Evolutionary conservation across 2,888 invertebrate genomes (phyloP).

Genomic region (Drosophila lutescens): DNA sequence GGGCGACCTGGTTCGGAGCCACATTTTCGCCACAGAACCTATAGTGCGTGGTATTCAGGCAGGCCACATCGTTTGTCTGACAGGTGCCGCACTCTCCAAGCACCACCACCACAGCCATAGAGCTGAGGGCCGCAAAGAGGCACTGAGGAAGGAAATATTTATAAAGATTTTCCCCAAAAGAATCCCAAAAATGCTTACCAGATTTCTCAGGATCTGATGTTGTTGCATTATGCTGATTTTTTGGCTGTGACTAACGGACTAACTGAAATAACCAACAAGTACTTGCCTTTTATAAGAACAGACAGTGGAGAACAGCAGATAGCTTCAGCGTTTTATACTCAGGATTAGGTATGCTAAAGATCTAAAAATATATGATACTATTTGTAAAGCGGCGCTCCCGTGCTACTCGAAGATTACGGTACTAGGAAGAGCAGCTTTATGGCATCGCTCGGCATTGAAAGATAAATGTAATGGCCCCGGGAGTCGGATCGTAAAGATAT

Average conservation of each 20-base stretch:
- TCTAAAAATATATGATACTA: conserved; percentile 18
- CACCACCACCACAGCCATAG: conserved; percentile 18
- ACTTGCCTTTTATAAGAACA: conserved; percentile 58
- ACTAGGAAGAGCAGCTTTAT: conserved; percentile 50
- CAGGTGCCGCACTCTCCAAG: conserved; percentile 61
- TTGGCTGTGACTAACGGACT: conserved; percentile 52
- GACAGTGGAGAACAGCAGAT: conserved; percentile 17
- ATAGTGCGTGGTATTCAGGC: conserved; percentile 69
- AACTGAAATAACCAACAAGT: conserved; percentile 19
- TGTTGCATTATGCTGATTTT: conserved; percentile 46
- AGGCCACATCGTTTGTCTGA: conserved; percentile 59
- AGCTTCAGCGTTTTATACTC: conserved; percentile 33
- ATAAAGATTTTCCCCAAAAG: neutral
- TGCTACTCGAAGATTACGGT: conserved; percentile 23
- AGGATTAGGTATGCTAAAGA: conserved; percentile 27
- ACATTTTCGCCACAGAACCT: conserved; percentile 50
- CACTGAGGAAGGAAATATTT: conserved; percentile 4
- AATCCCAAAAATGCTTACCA: conserved; percentile 43
- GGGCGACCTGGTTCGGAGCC: conserved; percentile 1
- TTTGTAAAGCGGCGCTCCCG: conserved; percentile 16
- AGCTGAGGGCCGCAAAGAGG: conserved; percentile 34
- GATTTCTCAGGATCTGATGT: conserved; percentile 18
- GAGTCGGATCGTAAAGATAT: conserved; percentile 57
- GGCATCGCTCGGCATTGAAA: conserved; percentile 60
- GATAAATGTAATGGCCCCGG: conserved; percentile 43